Percentiles rank a stretch among this genome's conserved stretches.
These are phyloP conservation scores for Sisor rabdophorus DNA, from an alignment of 2,113 vertebrate species.

Conservation along the genomic window DNA sequence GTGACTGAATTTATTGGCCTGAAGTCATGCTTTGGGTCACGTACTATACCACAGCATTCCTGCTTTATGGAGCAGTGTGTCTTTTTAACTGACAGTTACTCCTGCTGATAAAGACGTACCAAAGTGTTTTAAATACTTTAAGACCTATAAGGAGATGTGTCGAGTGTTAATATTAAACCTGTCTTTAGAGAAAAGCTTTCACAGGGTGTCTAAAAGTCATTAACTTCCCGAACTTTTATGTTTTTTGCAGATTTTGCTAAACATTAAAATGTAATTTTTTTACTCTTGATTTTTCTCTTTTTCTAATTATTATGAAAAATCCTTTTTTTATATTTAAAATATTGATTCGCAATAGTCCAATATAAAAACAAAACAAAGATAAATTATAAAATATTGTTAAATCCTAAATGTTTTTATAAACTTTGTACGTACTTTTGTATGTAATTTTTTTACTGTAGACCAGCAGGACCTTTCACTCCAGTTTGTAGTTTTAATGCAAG, in stretches of 20 bases:
- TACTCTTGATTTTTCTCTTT: too few relatives aligned
- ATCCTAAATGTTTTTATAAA: too few relatives aligned
- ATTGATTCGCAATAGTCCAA: too few relatives aligned
- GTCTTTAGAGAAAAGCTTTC: neutral
- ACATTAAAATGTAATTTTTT: too few relatives aligned
- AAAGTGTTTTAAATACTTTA: neutral
- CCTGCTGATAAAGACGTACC: constrained; percentile 34
- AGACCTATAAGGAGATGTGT: constrained; percentile 23
- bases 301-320: too few relatives aligned
- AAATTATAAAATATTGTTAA: too few relatives aligned
- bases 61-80: constrained; percentile 42
- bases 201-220: neutral
- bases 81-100: constrained; percentile 31
- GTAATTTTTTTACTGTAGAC: too few relatives aligned
- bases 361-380: too few relatives aligned
- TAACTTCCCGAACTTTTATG: neutral
- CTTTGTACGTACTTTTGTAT: too few relatives aligned
- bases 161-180: neutral
- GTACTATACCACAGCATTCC: constrained; percentile 39
- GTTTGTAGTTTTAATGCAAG: too few relatives aligned
- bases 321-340: too few relatives aligned
- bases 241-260: neutral
- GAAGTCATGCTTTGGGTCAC: constrained; percentile 40
- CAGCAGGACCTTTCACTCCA: too few relatives aligned
- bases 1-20: constrained; percentile 37